Evolutionary conservation across 2,797 vertebrate species (phyloP).

Genomic region (Megalops cyprinoides): DNA sequence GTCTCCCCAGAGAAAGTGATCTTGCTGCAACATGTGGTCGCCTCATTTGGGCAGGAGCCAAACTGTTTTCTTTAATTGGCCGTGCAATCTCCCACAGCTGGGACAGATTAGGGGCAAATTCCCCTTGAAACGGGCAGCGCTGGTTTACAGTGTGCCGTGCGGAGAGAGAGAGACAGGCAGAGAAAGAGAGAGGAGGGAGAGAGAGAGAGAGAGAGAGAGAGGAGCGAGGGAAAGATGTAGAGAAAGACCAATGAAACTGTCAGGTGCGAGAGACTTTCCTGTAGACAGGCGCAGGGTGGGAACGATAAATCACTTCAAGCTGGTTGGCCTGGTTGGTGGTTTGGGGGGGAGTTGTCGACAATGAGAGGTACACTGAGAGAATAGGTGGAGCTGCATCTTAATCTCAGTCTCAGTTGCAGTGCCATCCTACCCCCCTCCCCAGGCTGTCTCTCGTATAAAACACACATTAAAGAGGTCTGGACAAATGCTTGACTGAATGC

Average conservation of each 20-base stretch:
- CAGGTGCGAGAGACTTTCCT: constrained; percentile 27
- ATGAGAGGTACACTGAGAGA: not conserved
- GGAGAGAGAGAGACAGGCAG: constrained; percentile 35
- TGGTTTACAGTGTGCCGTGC: constrained; percentile 52
- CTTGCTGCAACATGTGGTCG: constrained; percentile 82
- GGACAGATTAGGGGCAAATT: constrained; percentile 82
- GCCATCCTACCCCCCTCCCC: not conserved
- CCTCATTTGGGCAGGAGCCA: constrained; percentile 76
- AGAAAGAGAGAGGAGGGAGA: constrained; percentile 27
- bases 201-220: not conserved
- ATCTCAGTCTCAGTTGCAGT: not conserved
- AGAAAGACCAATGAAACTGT: constrained; percentile 13
- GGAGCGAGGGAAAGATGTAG: not conserved
- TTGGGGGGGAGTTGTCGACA: not conserved
- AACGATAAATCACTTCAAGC: not conserved
- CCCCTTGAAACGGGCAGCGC: constrained; percentile 61
- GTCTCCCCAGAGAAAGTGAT: constrained; percentile 62
- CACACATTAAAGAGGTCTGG: no score
- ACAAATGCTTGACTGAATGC: no score
- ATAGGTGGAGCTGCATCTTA: not conserved
- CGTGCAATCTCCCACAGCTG: constrained; percentile 82
- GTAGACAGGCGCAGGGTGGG: not conserved
- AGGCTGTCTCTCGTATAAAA: not conserved
- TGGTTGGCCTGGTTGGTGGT: not conserved
- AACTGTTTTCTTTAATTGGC: constrained; percentile 84